Evolutionary conservation across 92 coral and sea anemone genomes (phyloP).

Genomic region (Siderastrea siderea): DNA sequence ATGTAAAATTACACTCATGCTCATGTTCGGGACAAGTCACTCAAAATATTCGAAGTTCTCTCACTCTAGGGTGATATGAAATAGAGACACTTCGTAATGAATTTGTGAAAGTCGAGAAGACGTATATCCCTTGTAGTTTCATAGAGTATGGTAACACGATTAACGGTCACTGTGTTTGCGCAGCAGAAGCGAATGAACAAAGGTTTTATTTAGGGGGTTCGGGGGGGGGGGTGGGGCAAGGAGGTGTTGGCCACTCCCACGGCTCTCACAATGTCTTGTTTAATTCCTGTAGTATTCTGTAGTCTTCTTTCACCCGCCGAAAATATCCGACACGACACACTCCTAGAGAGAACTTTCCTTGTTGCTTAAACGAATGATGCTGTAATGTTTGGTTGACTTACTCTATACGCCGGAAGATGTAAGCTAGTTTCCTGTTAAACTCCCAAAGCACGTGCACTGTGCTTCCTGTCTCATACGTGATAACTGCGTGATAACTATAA

Average conservation of each 20-base stretch:
- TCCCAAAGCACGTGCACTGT: no score
- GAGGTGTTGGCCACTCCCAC: no score
- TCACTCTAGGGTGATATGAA: neutral
- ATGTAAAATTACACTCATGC: neutral
- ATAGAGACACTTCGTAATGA: neutral
- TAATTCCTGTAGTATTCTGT: no score
- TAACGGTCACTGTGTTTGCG: no score
- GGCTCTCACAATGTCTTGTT: no score
- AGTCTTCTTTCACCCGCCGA: no score
- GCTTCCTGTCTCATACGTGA: neutral
- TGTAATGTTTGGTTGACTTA: neutral
- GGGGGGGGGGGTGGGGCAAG: no score
- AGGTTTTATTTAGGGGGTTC: no score
- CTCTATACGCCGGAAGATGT: neutral
- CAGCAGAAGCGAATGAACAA: no score
- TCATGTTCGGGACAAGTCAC: neutral
- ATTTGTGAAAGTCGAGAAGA: no score
- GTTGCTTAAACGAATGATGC: neutral
- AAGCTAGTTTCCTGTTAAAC: neutral
- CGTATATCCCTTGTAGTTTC: no score
- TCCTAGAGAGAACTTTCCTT: neutral
- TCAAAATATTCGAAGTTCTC: neutral
- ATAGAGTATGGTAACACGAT: no score
- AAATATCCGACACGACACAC: neutral
- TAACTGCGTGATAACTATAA: neutral